A percentile compares a stretch with the other conserved stretches of the same genome.
Conservation (phyloP, 2,888 invertebrate genomes). For the Cheilosia urbana region DNA sequence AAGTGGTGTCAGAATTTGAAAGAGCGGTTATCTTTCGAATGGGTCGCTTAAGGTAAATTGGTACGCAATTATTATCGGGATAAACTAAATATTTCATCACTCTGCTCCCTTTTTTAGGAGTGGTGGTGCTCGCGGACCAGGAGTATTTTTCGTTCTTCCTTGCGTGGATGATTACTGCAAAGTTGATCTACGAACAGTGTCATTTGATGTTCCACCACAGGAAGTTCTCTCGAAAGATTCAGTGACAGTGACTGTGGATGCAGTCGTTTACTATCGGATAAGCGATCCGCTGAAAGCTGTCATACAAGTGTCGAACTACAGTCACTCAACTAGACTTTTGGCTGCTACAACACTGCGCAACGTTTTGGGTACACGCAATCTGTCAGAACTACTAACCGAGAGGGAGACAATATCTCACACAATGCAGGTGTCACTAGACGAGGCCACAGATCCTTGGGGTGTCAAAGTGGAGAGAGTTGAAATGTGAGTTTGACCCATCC, state of each 20-base stretch:
- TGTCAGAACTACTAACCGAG: constrained; percentile 96
- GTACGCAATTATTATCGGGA: background rate
- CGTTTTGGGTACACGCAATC: constrained; percentile 95
- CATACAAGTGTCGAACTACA: constrained; percentile 90
- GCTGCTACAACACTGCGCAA: constrained; percentile 94
- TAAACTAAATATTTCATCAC: background rate
- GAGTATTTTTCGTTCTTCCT: constrained; percentile 96
- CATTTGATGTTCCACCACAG: constrained; percentile 98
- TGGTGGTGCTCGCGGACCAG: constrained; percentile 93
- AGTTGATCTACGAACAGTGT: constrained; percentile 96
- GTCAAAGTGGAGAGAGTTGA: constrained; percentile 97
- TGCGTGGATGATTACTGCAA: constrained; percentile 97
- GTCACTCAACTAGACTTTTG: constrained; percentile 91
- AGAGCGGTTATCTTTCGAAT: constrained; percentile 95
- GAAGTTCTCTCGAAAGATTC: constrained; percentile 98
- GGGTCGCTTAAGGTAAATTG: constrained; percentile 87
- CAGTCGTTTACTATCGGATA: constrained; percentile 93
- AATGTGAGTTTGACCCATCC: constrained; percentile 88
- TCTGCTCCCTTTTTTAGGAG: constrained; percentile 64
- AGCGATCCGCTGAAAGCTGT: constrained; percentile 91
- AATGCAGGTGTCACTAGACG: constrained; percentile 90
- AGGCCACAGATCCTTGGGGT: constrained; percentile 94
- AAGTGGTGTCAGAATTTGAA: constrained; percentile 95
- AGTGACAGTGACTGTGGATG: constrained; percentile 97
- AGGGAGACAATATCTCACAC: constrained; percentile 95